Conservation (phyloP, 2,797 vertebrate species). For the Silurus lanzhouensis region DNA sequence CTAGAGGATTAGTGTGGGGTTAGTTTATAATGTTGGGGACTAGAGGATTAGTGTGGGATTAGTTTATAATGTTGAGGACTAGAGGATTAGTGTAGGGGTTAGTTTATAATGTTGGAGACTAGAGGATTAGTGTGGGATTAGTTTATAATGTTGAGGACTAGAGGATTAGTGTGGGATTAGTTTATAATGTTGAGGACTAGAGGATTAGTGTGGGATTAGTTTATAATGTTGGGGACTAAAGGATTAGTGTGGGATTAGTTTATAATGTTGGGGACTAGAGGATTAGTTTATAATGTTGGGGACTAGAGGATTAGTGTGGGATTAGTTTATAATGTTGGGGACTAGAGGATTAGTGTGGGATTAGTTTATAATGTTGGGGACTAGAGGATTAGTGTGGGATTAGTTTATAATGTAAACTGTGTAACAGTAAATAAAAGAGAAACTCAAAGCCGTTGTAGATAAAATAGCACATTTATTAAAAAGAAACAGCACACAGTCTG, state of each 20-base stretch:
- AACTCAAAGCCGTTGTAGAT: conserved; percentile 61
- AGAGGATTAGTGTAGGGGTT: not conserved
- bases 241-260: too few relatives aligned
- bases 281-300: not conserved
- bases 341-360: not conserved
- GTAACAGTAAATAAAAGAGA: not conserved
- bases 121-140: not conserved
- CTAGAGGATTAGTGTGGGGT: not conserved
- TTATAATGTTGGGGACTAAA: not conserved
- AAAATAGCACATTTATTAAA: conserved; percentile 88
- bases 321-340: not conserved
- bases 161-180: not conserved
- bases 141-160: not conserved
- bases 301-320: not conserved
- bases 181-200: too few relatives aligned
- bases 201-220: not conserved
- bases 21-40: not conserved
- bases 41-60: not conserved
- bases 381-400: not conserved
- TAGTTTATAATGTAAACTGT: not conserved
- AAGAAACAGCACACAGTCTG: conserved; percentile 76
- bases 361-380: not conserved
- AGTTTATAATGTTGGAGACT: not conserved
- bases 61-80: not conserved
- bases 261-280: too few relatives aligned